Base-by-base conservation (phyloP, 2,888 invertebrate species). In the Seira ritae region DNA sequence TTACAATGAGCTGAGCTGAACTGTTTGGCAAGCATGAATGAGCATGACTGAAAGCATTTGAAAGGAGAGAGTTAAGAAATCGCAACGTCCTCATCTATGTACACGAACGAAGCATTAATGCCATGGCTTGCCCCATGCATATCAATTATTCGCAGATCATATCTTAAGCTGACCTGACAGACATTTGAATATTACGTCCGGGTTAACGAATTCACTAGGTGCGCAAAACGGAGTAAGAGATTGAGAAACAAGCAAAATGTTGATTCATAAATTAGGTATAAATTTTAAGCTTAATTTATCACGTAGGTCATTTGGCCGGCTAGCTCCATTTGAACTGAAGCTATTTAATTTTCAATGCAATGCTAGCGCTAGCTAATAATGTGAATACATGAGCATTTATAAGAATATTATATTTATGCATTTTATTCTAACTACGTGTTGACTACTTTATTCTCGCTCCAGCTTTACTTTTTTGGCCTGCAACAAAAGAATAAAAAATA, bases 391-490 rank as follows among this genome's bases (percentile, higher is more conserved):
- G n/a, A 60, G 12, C 6, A 8, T 42, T 60, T 60, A 8, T 60
- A 60, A 8, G 42, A 60, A 60, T n/a, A n/a, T n/a, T n/a, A 60
- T 60, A n/a, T 60, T 3, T 17, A n/a, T 60, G 42, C n/a, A n/a
- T n/a, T n/a, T n/a, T n/a, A n/a, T n/a, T 60, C n/a, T 60, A 60
- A 60, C 60, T 60, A 60, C 17, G 60, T 60, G 60, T 60, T n/a
- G 60, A 60, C 60, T 60, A 17, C 60, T 60, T 60, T 60, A 10
- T 60, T 60, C 60, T 60, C n/a, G 4, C 60, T 3, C 60, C n/a
- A n/a, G n/a, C n/a, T n/a, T n/a, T n/a, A n/a, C n/a, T n/a, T n/a
- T n/a, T 60, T 60, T 60, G 60, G 60, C 60, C 60, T 17, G 12
- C 42, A 60, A 60, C 60, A 60, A 60, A 60, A n/a, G 17, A 60